A percentile compares a stretch with the other conserved stretches of the same genome.
Conservation (phyloP, 2,113 vertebrate genomes). For the Salvator merianae region DNA sequence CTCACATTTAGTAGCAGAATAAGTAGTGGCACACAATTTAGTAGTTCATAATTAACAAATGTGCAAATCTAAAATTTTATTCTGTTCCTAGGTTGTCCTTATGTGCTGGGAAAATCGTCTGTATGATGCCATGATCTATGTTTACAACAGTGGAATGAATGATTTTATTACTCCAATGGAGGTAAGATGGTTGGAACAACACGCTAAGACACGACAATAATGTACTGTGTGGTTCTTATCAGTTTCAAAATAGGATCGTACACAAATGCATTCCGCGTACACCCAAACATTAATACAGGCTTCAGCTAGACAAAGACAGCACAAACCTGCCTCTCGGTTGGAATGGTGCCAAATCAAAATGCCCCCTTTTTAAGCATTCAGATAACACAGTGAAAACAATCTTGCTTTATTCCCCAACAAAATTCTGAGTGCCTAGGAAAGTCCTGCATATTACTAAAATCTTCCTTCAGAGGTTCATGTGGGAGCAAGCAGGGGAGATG, state of each 20-base stretch:
- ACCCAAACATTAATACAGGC: no score
- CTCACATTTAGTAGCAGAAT: neutral
- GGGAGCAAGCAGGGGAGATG: no score
- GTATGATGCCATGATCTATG: slow-evolving; percentile 96
- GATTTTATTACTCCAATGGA: slow-evolving; percentile 97
- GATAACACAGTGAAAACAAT: no score
- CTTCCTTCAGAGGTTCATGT: no score
- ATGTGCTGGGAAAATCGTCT: slow-evolving; percentile 95
- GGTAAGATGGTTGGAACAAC: slow-evolving; percentile 71
- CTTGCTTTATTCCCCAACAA: neutral
- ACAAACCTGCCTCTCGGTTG: no score
- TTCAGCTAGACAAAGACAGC: no score
- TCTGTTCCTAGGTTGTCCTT: slow-evolving; percentile 84
- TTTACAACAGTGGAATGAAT: slow-evolving; percentile 97
- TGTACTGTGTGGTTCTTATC: neutral
- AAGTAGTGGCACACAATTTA: no score
- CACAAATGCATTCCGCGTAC: no score
- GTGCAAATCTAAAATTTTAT: neutral
- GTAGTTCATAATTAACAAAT: neutral
- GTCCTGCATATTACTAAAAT: neutral
- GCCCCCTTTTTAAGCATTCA: no score
- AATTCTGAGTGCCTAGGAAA: neutral
- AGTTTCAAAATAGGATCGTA: neutral
- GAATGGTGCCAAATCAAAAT: no score
- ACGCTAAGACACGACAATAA: no score